Evolutionary conservation across 2,888 invertebrate species (phyloP).

Genomic region (Hecatera dysodea): DNA sequence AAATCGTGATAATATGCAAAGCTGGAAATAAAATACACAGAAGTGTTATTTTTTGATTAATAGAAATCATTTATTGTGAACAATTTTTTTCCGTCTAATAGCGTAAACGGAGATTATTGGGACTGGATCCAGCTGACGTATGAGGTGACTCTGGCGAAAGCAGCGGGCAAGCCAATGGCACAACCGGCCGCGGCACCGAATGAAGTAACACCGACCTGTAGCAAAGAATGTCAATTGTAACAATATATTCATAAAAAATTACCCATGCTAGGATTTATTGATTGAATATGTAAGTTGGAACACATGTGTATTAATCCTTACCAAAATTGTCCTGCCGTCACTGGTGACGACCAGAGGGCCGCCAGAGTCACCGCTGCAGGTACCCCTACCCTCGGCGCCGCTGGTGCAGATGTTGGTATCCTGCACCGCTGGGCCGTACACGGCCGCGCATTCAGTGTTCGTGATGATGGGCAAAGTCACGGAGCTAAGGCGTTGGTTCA

Average conservation of each 20-base stretch:
- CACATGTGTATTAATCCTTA: conserved; percentile 20
- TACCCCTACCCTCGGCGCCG: conserved; percentile 72
- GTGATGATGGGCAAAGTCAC: conserved; percentile 74
- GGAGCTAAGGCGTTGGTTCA: conserved; percentile 72
- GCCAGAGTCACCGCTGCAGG: conserved; percentile 78
- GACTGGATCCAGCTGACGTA: conserved; percentile 71
- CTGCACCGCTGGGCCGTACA: conserved; percentile 69
- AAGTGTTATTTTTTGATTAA: not conserved
- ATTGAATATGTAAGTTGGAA: no score
- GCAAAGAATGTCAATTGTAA: not conserved
- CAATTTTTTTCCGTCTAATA: not conserved
- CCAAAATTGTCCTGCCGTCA: conserved; percentile 56
- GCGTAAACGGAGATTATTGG: conserved; percentile 20
- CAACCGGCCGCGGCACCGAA: conserved; percentile 74
- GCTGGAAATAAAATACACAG: conserved; percentile 18
- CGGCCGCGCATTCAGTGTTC: conserved; percentile 69
- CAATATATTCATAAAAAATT: no score
- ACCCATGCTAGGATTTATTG: no score
- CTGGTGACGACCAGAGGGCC: conserved; percentile 68
- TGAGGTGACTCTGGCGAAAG: conserved; percentile 75
- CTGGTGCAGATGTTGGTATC: conserved; percentile 77
- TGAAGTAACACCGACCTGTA: conserved; percentile 74
- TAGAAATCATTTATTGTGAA: conserved; percentile 29
- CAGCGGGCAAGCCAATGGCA: conserved; percentile 72
- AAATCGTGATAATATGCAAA: not conserved